A percentile compares a stretch with the other conserved stretches of the same genome.
Conservation (phyloP, 2,113 vertebrate species). For the Dolichotis patagonum region DNA sequence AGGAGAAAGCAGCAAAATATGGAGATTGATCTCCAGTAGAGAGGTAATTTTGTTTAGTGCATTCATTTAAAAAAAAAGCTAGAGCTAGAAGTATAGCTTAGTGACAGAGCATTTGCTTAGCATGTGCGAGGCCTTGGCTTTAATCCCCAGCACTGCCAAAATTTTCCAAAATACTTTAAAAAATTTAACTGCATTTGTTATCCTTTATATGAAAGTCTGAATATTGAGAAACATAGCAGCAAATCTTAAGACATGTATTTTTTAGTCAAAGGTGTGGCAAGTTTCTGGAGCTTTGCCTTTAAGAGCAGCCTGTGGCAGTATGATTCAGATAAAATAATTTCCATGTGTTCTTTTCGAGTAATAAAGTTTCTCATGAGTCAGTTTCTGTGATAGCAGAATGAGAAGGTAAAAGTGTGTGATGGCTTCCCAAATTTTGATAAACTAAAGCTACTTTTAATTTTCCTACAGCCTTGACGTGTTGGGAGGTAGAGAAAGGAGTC, state of each 20-base stretch:
- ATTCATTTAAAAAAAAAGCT: constrained; percentile 51
- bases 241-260: neutral
- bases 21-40: constrained; percentile 74
- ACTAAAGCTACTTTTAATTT: constrained; percentile 14
- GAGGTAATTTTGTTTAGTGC: constrained; percentile 56
- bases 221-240: neutral
- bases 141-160: neutral
- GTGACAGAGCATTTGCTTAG: neutral
- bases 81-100: neutral
- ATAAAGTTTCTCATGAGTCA: neutral
- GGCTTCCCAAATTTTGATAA: neutral
- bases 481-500: neutral
- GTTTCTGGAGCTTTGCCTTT: constrained; percentile 47
- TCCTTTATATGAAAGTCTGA: neutral
- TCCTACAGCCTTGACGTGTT: neutral
- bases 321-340: neutral
- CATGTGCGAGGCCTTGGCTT: neutral
- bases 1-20: constrained; percentile 63
- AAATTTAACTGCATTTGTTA: neutral
- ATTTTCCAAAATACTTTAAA: constrained; percentile 27
- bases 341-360: neutral
- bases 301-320: neutral
- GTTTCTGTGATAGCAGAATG: neutral
- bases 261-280: neutral
- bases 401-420: neutral